Conservation (phyloP, 2,797 vertebrate genomes). For the Sylvilagus floridanus region DNA sequence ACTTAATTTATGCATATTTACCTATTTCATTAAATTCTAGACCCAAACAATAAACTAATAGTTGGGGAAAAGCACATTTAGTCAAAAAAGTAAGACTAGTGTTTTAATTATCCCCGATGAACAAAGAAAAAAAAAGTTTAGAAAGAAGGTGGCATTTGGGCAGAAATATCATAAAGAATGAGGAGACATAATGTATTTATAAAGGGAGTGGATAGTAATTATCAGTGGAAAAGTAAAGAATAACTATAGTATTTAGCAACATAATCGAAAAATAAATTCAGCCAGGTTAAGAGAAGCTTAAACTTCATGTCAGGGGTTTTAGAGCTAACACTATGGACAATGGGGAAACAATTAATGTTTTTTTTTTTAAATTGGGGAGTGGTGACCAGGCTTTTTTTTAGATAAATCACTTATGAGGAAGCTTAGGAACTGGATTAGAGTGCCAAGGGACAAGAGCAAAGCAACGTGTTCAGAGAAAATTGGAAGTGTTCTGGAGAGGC, state of each 20-base stretch:
- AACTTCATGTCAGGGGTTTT: neutral
- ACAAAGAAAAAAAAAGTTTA: neutral
- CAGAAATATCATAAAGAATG: slow-evolving; percentile 44
- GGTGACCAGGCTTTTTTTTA: neutral
- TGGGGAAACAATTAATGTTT: slow-evolving; percentile 29
- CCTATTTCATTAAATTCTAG: neutral
- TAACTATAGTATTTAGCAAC: neutral
- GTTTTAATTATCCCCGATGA: slow-evolving; percentile 12
- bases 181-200: neutral
- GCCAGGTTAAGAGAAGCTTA: neutral
- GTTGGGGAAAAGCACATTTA: neutral
- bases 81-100: neutral
- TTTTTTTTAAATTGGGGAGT: neutral
- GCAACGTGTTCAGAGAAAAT: neutral
- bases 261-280: neutral
- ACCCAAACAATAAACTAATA: neutral
- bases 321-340: neutral
- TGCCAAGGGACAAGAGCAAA: neutral
- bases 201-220: neutral
- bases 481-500: slow-evolving; percentile 6
- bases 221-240: neutral
- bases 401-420: slow-evolving; percentile 18
- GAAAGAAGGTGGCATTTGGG: neutral
- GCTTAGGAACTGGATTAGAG: neutral
- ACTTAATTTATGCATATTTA: slow-evolving; percentile 17